A percentile compares a stretch with the other conserved stretches of the same genome.
Evolutionary conservation across 2,113 vertebrate species (phyloP).

Genomic region (Spizaetus ornatus): DNA sequence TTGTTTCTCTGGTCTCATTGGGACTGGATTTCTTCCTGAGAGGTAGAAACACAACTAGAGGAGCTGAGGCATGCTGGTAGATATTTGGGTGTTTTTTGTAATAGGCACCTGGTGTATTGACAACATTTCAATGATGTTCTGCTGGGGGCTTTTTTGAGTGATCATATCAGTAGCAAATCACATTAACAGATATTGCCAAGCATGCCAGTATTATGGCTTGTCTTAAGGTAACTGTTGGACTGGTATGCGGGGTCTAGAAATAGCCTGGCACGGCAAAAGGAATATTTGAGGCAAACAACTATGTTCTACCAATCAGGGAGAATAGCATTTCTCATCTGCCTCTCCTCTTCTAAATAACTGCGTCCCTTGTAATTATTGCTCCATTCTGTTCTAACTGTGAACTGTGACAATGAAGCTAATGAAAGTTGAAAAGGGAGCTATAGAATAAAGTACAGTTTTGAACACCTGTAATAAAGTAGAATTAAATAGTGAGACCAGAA

Average conservation of each 20-base stretch:
- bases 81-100: accelerated
- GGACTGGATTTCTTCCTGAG: not conserved
- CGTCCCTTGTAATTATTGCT: not conserved
- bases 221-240: not conserved
- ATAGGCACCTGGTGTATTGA: not conserved
- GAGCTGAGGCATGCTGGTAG: not conserved
- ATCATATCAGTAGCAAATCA: not conserved
- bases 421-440: not conserved
- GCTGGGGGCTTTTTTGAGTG: not conserved
- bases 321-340: not conserved
- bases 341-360: not conserved
- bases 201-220: not conserved
- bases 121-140: not conserved
- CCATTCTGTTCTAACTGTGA: not conserved
- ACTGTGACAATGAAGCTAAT: not conserved
- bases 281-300: not conserved
- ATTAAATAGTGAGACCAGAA: not conserved
- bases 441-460: not conserved
- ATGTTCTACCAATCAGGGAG: not conserved
- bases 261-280: not conserved
- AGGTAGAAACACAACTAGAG: not conserved
- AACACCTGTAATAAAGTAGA: not conserved
- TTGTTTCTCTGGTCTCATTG: not conserved
- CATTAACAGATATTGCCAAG: not conserved
- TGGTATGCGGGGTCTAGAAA: not conserved